Conservation (phyloP, 2,797 vertebrate species). For the Betta splendens region DNA sequence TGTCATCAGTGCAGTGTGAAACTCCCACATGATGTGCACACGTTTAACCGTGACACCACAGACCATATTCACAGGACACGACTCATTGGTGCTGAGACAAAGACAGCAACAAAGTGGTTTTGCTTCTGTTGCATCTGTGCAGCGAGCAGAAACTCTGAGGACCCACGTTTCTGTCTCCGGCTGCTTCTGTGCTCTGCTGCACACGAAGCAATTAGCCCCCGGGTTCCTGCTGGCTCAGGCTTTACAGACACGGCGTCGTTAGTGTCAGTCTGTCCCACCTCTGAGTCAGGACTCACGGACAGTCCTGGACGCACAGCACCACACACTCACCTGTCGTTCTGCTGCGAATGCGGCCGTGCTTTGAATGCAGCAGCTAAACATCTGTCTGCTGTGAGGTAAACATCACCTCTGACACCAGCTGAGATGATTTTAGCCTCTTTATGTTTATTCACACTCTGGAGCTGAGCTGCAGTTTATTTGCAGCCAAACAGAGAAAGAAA, state of each 20-base stretch:
- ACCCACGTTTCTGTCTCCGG: constrained; percentile 18
- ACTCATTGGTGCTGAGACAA: neutral
- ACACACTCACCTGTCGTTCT: constrained; percentile 26
- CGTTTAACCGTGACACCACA: no score
- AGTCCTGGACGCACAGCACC: constrained; percentile 3
- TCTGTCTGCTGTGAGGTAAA: constrained; percentile 32
- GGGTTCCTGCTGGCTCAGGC: constrained; percentile 26
- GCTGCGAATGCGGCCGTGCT: constrained; percentile 36
- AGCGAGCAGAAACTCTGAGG: constrained; percentile 18
- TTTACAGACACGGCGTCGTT: constrained; percentile 16
- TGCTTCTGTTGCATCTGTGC: constrained; percentile 16
- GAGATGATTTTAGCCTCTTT: constrained; percentile 28
- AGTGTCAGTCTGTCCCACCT: constrained; percentile 20
- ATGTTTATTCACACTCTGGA: constrained; percentile 25
- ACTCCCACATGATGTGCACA: neutral
- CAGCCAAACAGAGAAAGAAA: constrained; percentile 15
- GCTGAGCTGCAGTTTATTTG: constrained; percentile 23
- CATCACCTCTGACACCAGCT: constrained; percentile 22
- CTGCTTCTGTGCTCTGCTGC: constrained; percentile 23
- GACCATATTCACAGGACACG: no score
- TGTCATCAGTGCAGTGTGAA: no score
- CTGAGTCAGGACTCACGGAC: neutral
- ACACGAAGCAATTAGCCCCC: constrained; percentile 40
- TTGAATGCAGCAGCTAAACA: constrained; percentile 35
- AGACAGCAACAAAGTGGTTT: constrained; percentile 1